phyloP scores from a whole-genome alignment of 2,797 vertebrate genomes.

The Periophthalmus magnuspinnatus region DNA sequence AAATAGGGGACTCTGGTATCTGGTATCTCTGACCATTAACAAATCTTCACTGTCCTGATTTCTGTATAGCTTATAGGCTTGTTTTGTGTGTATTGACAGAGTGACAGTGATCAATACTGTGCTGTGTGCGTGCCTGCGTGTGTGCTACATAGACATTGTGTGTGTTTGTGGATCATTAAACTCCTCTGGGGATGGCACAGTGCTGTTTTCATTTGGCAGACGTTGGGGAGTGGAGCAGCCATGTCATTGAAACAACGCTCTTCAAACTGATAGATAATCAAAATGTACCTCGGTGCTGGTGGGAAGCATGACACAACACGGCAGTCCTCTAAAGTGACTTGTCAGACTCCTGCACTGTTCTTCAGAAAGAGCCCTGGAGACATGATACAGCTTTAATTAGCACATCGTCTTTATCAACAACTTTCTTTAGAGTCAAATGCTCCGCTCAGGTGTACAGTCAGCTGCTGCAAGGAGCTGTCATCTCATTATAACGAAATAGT shows the following conservation, averaged over 20 bases:
- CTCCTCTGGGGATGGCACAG: conserved; percentile 63
- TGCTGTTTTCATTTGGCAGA: conserved; percentile 68
- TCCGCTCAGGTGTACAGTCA: conserved; percentile 16
- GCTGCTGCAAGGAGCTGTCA: conserved; percentile 1
- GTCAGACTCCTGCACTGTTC: conserved; percentile 43
- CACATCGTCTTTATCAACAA: conserved; percentile 35
- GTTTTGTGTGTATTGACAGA: conserved; percentile 70
- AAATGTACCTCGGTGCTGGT: conserved; percentile 37
- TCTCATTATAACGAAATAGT: conserved; percentile 1
- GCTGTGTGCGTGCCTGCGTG: conserved; percentile 39
- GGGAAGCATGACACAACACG: conserved; percentile 51
- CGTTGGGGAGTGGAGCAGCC: conserved; percentile 50
- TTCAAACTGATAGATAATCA: conserved; percentile 66
- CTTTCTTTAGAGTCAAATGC: conserved; percentile 17
- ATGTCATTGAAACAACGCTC: conserved; percentile 62
- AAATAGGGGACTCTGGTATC: conserved; percentile 36
- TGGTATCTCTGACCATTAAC: conserved; percentile 56
- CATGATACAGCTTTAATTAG: conserved; percentile 52
- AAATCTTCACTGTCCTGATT: conserved; percentile 76
- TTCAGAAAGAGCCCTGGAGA: conserved; percentile 35
- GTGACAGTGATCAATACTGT: conserved; percentile 76
- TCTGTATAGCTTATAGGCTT: conserved; percentile 71
- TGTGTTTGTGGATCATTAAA: conserved; percentile 64
- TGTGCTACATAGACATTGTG: conserved; percentile 17
- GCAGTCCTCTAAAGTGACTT: conserved; percentile 43